A percentile compares a stretch with the other conserved stretches of the same genome.
Conservation (phyloP, 2,888 invertebrate genomes). For the Lasioglossum leucozonium region DNA sequence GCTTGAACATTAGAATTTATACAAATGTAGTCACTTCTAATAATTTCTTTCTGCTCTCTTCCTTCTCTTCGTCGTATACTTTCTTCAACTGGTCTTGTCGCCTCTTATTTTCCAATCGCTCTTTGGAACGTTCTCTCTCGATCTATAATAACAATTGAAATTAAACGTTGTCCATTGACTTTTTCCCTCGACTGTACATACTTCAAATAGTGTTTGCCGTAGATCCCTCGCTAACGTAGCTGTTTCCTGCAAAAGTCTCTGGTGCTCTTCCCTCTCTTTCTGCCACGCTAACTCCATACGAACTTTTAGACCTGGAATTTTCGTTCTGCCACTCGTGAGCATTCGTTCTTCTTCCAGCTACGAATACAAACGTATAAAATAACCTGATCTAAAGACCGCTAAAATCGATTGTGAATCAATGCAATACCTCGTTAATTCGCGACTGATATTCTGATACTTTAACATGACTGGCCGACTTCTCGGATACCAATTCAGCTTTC, state of each 20-base stretch:
- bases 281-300: conserved; percentile 97
- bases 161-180: background rate
- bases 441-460: conserved; percentile 95
- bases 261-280: conserved; percentile 96
- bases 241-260: conserved; percentile 94
- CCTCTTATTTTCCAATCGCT: conserved; percentile 93
- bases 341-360: conserved; percentile 95
- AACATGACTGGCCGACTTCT: conserved; percentile 93
- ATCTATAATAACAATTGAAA: conserved; percentile 85
- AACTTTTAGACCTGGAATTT: conserved; percentile 93
- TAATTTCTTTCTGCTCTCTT: conserved; percentile 94
- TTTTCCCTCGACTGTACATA: conserved; percentile 10
- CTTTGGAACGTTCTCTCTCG: conserved; percentile 95
- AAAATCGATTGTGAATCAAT: background rate
- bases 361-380: background rate
- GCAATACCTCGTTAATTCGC: conserved; percentile 90
- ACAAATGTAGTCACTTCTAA: conserved; percentile 82
- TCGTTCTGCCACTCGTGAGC: conserved; percentile 92
- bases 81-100: conserved; percentile 94
- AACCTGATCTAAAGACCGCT: background rate
- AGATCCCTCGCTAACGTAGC: conserved; percentile 95
- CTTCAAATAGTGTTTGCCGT: conserved; percentile 91
- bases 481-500: conserved; percentile 95
- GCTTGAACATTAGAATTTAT: background rate
- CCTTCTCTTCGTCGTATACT: conserved; percentile 94